A percentile compares a stretch with the other conserved stretches of the same genome.
phyloP scores from a whole-genome alignment of 2,113 vertebrate species.

The Picathartes gymnocephalus region DNA sequence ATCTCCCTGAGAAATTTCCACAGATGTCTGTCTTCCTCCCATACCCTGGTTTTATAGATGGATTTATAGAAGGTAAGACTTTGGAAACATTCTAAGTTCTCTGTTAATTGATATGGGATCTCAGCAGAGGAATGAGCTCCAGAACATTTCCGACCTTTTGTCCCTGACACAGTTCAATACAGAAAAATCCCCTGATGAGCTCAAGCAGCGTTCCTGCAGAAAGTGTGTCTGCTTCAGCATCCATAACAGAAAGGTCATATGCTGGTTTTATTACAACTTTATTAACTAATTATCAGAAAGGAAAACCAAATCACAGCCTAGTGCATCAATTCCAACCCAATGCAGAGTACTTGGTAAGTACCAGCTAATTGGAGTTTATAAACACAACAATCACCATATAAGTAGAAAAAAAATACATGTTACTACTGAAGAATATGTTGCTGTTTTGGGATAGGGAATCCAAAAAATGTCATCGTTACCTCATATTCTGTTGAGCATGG shows the following conservation, averaged over 20 bases:
- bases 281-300: neutral
- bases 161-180: neutral
- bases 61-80: neutral
- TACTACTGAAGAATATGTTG: neutral
- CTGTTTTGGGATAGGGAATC: neutral
- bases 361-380: neutral
- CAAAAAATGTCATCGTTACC: neutral
- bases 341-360: neutral
- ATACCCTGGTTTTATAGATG: neutral
- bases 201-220: neutral
- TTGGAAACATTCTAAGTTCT: neutral
- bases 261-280: neutral
- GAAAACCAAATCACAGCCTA: neutral
- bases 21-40: neutral
- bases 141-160: neutral
- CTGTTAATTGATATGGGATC: conserved; percentile 15
- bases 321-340: neutral
- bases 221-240: neutral
- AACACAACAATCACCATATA: neutral
- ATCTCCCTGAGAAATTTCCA: neutral
- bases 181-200: neutral
- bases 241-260: neutral
- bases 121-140: neutral
- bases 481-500: neutral
- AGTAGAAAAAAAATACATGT: neutral